Base-by-base conservation (phyloP, 2,888 invertebrate genomes). In the Campoletis raptor region DNA sequence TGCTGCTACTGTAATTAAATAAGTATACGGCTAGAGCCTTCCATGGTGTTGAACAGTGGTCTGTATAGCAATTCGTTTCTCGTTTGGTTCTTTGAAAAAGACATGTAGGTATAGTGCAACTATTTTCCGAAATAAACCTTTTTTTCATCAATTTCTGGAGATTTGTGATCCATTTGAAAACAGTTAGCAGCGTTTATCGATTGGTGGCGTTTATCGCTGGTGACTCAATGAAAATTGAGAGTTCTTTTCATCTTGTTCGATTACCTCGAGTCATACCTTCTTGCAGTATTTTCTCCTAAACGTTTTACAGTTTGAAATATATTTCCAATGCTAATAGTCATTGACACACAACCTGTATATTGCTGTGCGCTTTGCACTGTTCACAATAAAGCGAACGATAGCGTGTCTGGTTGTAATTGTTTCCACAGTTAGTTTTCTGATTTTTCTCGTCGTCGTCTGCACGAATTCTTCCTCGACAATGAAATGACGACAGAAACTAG, bases 1-100 rank as follows among this genome's bases (percentile, higher is more conserved):
- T 36, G 57, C 73, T 79, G 67, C 73, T 42, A 40, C 69, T 79
- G 67, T 77, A 85, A 85, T 85, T 85, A 85, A 85, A 79, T 78
- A 69, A 85, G 79, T 85, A 64, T 74, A 81, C 85, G 64, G 81
- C 81, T 52, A 57, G 40, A 72, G 21, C n/a, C 42, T 64, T 24
- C 30, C 30, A 40, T 54, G 78, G 30, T 81, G 37, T 37, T 54
- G 64, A 67, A 36, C 57, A 15, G 24, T 42, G 48, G 57, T 74
- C 42, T 24, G 8, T 42, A 21, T 24, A 48, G 77, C 77, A 69
- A 78, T 67, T 24, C 40, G 40, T 54, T 54, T 18, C 67, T 67
- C 78, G 40, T 78, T 78, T 54, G 4, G 15, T 69, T 40, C 9
- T 18, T 54, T 5, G 24, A 9, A 78, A 69, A 67, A 54, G 5